Evolutionary conservation across 1,140 invertebrate genomes (phyloP).

Genomic region (Tribolium madens): DNA sequence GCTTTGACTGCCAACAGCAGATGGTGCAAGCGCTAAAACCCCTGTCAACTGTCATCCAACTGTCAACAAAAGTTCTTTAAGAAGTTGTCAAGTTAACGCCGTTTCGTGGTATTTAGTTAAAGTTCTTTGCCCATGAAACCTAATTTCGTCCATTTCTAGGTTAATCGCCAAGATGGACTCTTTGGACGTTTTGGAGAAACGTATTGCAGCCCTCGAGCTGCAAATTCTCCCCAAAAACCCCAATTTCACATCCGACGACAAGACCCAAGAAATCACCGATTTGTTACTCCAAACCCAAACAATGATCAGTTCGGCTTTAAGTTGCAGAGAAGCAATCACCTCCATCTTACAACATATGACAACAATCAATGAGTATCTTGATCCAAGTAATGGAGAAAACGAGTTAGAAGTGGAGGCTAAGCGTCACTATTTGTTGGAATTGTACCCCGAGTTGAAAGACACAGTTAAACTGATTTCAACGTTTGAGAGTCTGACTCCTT

Average conservation of each 20-base stretch:
- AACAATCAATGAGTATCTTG: constrained; percentile 62
- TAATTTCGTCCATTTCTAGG: background rate
- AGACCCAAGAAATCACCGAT: constrained; percentile 57
- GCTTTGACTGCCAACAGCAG: background rate
- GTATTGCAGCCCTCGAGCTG: constrained; percentile 61
- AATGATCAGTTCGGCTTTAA: constrained; percentile 63
- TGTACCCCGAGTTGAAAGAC: constrained; percentile 62
- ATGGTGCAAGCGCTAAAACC: background rate
- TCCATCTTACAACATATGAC: constrained; percentile 59
- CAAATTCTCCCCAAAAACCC: constrained; percentile 57
- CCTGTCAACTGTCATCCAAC: background rate
- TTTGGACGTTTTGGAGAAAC: constrained; percentile 61
- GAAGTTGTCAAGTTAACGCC: background rate
- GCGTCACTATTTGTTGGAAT: constrained; percentile 60
- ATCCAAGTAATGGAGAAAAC: constrained; percentile 59
- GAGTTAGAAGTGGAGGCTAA: constrained; percentile 61
- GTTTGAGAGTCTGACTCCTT: constrained; percentile 56
- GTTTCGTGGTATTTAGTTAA: background rate
- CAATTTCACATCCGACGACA: constrained; percentile 43
- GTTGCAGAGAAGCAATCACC: constrained; percentile 61
- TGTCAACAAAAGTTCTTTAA: no score
- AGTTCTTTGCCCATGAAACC: background rate
- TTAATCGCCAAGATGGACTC: constrained; percentile 44
- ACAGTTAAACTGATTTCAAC: constrained; percentile 56
- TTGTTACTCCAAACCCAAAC: constrained; percentile 62